Base-by-base conservation (phyloP, 2,888 invertebrate species). In the Cordilura impudica region DNA sequence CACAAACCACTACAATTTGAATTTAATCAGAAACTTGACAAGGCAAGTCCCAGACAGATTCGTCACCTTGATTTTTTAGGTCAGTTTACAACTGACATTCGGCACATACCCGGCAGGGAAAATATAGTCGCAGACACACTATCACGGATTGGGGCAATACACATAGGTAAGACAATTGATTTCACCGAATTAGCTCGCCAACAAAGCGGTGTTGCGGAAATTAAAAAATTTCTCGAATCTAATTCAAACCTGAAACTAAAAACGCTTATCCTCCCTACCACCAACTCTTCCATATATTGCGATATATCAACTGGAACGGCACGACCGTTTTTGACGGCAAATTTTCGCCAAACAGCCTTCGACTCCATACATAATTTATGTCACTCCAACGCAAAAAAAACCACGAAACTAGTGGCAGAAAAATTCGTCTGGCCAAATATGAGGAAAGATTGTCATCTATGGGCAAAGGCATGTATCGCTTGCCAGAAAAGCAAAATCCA, bases 21-120 rank as follows among this genome's bases (percentile, higher is more conserved):
- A 23, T 72, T 78, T 19, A 61, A 67, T 18, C 66, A 72, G 45
- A 66, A 79, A 67, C 45, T 66, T 29, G 19, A 77, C 61, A 77
- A 53, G 47, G 63, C 78, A 70, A 82, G 71, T 3, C 71, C 66
- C 12, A 56, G 71, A 5, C 72, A 72, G 61, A 45, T 43, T 19
- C 63, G 71, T 21, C 66, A 71, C n/a, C n/a, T n/a, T n/a, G n/a
- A n/a, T n/a, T n/a, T n/a, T n/a, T n/a, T n/a, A n/a, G n/a, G n/a
- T n/a, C 60, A 77, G 39, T 61, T 79, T 8, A 58, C 60, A 10
- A 70, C 66, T 4, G 61, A 71, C 29, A 66, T 61, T 31, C 26
- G 66, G 23, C 23, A 70, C 8, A 60, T 61, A 14, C 8, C 54
- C 2, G 58, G 73, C 2, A 35, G 23, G 19, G 26, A 66, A 1